Evolutionary conservation across 2,113 vertebrate genomes (phyloP).

Genomic region (Columba livia): DNA sequence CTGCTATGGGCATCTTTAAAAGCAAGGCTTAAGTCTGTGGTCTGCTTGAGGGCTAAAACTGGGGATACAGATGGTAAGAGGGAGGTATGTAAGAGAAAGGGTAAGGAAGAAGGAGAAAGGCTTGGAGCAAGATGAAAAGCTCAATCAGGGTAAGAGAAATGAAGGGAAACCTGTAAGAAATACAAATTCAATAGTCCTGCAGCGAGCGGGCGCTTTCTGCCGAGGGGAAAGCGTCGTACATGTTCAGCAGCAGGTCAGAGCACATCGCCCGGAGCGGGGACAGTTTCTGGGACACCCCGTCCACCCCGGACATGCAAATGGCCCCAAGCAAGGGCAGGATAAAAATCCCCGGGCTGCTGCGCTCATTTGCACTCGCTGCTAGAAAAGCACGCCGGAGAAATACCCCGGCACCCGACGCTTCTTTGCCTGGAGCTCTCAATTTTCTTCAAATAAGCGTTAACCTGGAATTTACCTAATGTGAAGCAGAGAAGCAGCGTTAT

Average conservation of each 20-base stretch:
- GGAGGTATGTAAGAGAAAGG: fast-evolving
- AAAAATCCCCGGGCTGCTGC: background rate
- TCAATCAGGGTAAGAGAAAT: background rate
- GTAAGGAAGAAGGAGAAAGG: background rate
- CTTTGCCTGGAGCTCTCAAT: fast-evolving
- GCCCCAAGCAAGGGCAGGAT: background rate
- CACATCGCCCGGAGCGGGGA: fast-evolving
- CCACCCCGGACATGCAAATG: background rate
- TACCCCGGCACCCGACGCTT: fast-evolving
- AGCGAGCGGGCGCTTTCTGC: background rate
- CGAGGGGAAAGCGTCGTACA: fast-evolving
- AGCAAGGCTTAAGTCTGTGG: background rate
- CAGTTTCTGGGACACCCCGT: background rate
- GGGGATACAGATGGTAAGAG: fast-evolving
- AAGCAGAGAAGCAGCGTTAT: fast-evolving
- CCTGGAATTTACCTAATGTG: fast-evolving
- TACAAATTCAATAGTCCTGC: fast-evolving
- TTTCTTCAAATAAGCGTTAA: fast-evolving
- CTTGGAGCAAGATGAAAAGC: background rate
- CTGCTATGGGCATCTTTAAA: fast-evolving
- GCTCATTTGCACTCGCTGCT: background rate
- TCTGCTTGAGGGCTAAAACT: background rate
- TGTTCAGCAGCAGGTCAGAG: background rate
- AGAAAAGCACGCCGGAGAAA: background rate
- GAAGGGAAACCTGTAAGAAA: background rate